Evolutionary conservation across 2,888 invertebrate species (phyloP).

Genomic region (Koerneria pararmatus): DNA sequence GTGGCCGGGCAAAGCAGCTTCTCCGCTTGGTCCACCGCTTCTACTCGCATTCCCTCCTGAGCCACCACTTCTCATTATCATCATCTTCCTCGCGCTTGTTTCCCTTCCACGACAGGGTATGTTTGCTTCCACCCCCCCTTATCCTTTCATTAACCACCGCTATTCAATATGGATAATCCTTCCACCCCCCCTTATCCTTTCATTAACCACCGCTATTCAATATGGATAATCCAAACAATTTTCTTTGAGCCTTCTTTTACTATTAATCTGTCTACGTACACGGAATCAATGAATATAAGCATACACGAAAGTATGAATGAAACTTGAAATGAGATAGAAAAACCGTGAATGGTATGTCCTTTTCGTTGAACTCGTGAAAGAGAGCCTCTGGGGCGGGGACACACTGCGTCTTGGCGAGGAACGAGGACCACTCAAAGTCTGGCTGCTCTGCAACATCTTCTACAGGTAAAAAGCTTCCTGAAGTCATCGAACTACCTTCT

Average conservation of each 20-base stretch:
- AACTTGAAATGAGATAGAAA: too few relatives aligned
- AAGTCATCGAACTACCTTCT: too few relatives aligned
- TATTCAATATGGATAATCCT: not conserved
- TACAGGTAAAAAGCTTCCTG: too few relatives aligned
- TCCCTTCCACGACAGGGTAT: too few relatives aligned
- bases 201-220: not conserved
- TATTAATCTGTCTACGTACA: not conserved
- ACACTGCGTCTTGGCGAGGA: constrained; percentile 6
- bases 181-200: not conserved
- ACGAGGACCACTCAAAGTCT: constrained; percentile 12
- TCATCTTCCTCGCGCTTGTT: too few relatives aligned
- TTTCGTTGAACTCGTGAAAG: constrained; percentile 1
- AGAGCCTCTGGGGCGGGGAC: constrained; percentile 5
- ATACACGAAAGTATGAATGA: not conserved
- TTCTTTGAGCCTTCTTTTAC: not conserved
- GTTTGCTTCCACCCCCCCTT: too few relatives aligned
- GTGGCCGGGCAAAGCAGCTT: constrained; percentile 21
- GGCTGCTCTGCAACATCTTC: not conserved
- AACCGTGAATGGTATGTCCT: constrained; percentile 16
- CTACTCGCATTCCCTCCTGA: constrained; percentile 11
- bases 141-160: not conserved
- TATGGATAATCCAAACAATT: not conserved
- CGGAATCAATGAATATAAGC: not conserved
- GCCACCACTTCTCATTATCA: too few relatives aligned
- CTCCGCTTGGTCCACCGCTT: constrained; percentile 22